Evolutionary conservation across 2,113 vertebrate genomes (phyloP).

Genomic region (Coregonus clupeaformis): DNA sequence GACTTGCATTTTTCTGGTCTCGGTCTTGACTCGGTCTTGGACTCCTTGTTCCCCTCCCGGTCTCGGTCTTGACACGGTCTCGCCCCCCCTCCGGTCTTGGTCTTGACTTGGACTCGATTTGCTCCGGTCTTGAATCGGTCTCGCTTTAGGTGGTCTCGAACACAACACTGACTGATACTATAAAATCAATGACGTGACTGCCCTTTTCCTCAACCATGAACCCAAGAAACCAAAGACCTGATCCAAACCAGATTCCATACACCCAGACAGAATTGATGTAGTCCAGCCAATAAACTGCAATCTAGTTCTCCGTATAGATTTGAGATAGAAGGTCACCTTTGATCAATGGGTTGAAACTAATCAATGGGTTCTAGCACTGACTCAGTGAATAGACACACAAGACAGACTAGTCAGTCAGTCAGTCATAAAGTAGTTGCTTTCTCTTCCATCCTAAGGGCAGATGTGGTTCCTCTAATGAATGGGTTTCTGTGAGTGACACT

Average conservation of each 20-base stretch:
- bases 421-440: not conserved
- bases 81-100: no score
- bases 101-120: no score
- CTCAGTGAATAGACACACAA: not conserved
- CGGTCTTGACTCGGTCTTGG: no score
- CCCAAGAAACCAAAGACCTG: constrained; percentile 2
- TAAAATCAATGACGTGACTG: no score
- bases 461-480: not conserved
- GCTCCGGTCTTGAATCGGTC: no score
- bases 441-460: no score
- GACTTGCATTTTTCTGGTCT: no score
- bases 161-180: no score
- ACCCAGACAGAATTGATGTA: not conserved
- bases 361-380: constrained; percentile 6
- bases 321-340: constrained; percentile 26
- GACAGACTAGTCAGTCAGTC: not conserved
- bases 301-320: constrained; percentile 36
- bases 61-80: no score
- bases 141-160: no score
- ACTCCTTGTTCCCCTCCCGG: no score
- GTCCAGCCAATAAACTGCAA: not conserved
- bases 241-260: constrained; percentile 35
- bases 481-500: not conserved
- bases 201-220: not conserved
- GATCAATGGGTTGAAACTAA: constrained; percentile 7